Conservation (phyloP, 2,113 vertebrate species). For the Albula goreensis region DNA sequence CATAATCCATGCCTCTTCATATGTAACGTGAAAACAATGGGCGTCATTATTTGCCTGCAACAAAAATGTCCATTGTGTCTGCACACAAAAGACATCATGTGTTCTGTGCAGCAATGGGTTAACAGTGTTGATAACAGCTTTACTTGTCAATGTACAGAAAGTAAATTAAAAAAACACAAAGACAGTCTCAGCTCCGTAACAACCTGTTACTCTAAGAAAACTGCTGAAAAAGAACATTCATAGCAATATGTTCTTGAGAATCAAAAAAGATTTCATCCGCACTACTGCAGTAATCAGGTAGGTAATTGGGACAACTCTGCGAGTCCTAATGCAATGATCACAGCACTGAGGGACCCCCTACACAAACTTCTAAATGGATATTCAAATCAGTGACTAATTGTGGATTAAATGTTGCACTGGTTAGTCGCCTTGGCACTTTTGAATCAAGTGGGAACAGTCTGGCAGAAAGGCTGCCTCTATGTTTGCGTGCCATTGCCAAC, state of each 20-base stretch:
- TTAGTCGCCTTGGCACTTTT: slow-evolving; percentile 3
- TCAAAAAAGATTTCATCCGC: neutral
- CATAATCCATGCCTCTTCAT: slow-evolving; percentile 58
- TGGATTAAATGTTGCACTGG: slow-evolving; percentile 10
- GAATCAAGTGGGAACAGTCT: slow-evolving; percentile 9
- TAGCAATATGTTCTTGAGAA: neutral
- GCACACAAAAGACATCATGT: slow-evolving; percentile 47
- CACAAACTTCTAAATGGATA: slow-evolving; percentile 8
- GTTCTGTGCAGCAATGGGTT: slow-evolving; percentile 30
- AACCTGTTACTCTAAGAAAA: neutral
- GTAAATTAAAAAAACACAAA: neutral
- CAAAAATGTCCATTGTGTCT: slow-evolving; percentile 58
- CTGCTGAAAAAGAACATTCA: neutral
- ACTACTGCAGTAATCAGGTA: neutral
- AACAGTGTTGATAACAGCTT: slow-evolving; percentile 10
- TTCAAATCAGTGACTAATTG: slow-evolving; percentile 10
- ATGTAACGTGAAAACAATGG: slow-evolving; percentile 55
- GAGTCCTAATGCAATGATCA: neutral
- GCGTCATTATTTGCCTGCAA: slow-evolving; percentile 46
- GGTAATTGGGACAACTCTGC: neutral
- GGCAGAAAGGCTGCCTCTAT: neutral
- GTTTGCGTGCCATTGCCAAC: neutral
- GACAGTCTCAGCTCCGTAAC: slow-evolving; percentile 8
- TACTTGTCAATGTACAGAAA: neutral
- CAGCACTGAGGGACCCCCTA: neutral